Evolutionary conservation across 2,113 vertebrate species (phyloP), one percentile per base, ranked within the genome.

Genomic region (Megaceryle maxima): DNA sequence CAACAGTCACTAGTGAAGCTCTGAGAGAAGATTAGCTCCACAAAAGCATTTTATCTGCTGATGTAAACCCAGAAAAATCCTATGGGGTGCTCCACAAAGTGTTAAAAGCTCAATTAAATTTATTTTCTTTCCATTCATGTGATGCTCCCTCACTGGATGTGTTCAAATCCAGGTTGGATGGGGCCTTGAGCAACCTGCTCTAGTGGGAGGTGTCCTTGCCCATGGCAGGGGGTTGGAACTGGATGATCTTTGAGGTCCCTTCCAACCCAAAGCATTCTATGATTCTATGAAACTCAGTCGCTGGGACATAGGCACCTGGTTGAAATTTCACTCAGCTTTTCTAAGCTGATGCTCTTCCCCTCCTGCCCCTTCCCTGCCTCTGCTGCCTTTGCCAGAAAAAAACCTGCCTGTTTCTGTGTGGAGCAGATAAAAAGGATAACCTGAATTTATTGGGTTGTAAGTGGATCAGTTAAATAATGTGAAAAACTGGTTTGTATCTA

Each of bases 51-150:
- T 24, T 3, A 0, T 33, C 35, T 41, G 68, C 62, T 26, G 50
- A 9, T 16, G n/a, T n/a, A 21, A 62, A n/a, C 26, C 31, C 59
- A 7, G n/a, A 33, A 79, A 50, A 79, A 21, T 15, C 37, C 43
- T 60, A 21, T 13, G 29, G 63, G 29, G 11, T 33, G 50, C 48
- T 39, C 48, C 68, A 26, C 41, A 24, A 37, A 16, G 9, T 5
- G 2, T 72, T 7, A 10, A 76, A 43, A 62, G 13, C 13, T 37
- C 62, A 28, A 11, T 21, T 26, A 2, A 2, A 1, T 41, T 31
- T 53, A 5, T 7, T n/a, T 48, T 28, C 37, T 55, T 75, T 11
- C 41, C 8, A 0, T 53, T 28, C 33, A 3, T 1, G 0, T 3
- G 11, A 50, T 50, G 48, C 11, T 50, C 48, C 48, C 12, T 24